Evolutionary conservation across 2,113 vertebrate species (phyloP), one percentile per base, ranked within the genome.

Genomic region (Peromyscus maniculatus): DNA sequence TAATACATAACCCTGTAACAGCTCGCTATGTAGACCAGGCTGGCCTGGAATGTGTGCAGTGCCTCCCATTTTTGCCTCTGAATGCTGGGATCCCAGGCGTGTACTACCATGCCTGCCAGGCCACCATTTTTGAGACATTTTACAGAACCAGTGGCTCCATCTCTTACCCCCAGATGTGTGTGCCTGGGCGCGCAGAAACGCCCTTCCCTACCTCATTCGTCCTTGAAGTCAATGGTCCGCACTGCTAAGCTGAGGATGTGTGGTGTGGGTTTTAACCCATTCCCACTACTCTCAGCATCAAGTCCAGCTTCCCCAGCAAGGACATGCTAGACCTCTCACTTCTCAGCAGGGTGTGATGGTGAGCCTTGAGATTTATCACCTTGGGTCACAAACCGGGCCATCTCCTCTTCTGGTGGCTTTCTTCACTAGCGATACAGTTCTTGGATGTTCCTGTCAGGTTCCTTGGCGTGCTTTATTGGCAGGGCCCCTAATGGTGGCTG

Each of bases 281-380:
- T 7, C 24, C 39, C 11, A 0, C 3, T 16, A 78, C 28, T 8
- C 4, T 7, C 16, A 1, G 24, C 33, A 1, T 39, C 2, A 1
- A 77, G 79, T 12, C 36, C 62, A 49, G 87, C 33, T 52, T 78
- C 66, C 69, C 21, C 0, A 31, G 0, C 9, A 1, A 55, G 82
- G 75, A 69, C 36, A 2, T 46, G 3, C 0, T 39, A 91, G 55
- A 2, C 80, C 13, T 19, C 69, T 71, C 36, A 19, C 36, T 19
- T 72, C 46, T 0, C 7, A 0, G 11, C 13, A 0, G 13, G 64
- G 46, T 1, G 39, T 9, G 3, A 4, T 26, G 80, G n/a, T 89
- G 93, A 26, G 52, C 46, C 67, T 46, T 3, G 1, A 79, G 90
- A 62, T 72, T 95, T 62, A 82, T 3, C 10, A 52, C 67, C 46